These are phyloP conservation scores for Meandrusa payeni DNA, from an alignment of 2,888 invertebrate species.

Conservation along the genomic window DNA sequence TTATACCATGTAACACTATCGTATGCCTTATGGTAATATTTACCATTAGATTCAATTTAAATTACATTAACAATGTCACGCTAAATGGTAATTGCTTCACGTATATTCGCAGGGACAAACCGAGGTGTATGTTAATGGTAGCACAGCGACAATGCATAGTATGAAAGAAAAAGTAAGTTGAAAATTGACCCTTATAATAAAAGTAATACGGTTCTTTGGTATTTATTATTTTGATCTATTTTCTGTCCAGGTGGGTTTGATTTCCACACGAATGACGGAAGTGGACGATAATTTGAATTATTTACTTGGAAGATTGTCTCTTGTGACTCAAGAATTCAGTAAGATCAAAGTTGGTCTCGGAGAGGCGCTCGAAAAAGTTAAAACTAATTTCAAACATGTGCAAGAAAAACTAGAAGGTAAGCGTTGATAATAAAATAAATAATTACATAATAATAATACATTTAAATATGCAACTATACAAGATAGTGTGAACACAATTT, in stretches of 20 bases:
- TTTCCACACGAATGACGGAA: slow-evolving; percentile 88
- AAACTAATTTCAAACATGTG: slow-evolving; percentile 83
- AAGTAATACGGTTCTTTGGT: slow-evolving; percentile 20
- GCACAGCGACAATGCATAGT: slow-evolving; percentile 86
- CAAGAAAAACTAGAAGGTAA: slow-evolving; percentile 56
- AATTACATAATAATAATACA: too few relatives aligned
- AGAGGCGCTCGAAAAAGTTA: slow-evolving; percentile 85
- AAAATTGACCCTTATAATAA: slow-evolving; percentile 24
- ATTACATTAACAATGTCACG: slow-evolving; percentile 11
- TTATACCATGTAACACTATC: too few relatives aligned
- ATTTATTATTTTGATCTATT: slow-evolving; percentile 28
- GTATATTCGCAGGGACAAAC: slow-evolving; percentile 83
- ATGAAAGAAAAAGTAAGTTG: slow-evolving; percentile 86
- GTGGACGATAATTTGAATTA: slow-evolving; percentile 92
- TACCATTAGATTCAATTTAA: too few relatives aligned
- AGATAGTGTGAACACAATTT: too few relatives aligned
- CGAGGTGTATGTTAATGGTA: slow-evolving; percentile 89
- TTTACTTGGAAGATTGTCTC: slow-evolving; percentile 87
- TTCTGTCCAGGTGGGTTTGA: slow-evolving; percentile 83
- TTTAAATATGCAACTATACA: too few relatives aligned
- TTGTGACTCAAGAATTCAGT: slow-evolving; percentile 92
- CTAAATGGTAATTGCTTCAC: slow-evolving; percentile 16
- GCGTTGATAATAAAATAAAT: slow-evolving; percentile 8
- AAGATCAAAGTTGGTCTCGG: slow-evolving; percentile 89
- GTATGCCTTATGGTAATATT: too few relatives aligned